phyloP scores from a whole-genome alignment of 35 echinoderm and acorn worm genomes.

The Anneissia japonica region DNA sequence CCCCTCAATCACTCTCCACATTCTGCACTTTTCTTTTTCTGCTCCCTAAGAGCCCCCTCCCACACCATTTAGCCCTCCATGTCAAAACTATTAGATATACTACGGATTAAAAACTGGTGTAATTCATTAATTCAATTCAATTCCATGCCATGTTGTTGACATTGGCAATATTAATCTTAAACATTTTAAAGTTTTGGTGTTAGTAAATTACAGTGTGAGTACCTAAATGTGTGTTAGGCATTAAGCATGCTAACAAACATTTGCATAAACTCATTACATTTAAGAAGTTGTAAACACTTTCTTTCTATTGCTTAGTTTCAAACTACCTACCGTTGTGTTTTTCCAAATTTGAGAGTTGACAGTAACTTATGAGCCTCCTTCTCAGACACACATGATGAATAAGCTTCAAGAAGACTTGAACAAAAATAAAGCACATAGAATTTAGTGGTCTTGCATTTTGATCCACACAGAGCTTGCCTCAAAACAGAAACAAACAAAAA shows the following conservation, averaged over 20 bases:
- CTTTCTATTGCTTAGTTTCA: not conserved
- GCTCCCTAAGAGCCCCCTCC: no score
- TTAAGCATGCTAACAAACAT: not conserved
- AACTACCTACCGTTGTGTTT: conserved; percentile 61
- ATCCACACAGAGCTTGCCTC: no score
- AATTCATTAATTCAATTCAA: no score
- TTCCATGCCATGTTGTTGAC: not conserved
- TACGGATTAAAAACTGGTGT: no score
- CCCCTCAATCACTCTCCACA: no score
- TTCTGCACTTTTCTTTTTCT: no score
- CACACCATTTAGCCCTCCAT: no score
- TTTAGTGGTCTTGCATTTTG: not conserved
- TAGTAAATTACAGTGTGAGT: not conserved
- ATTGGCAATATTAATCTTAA: not conserved
- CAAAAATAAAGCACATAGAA: not conserved
- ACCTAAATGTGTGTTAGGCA: no score
- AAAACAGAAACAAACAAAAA: no score
- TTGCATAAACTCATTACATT: not conserved
- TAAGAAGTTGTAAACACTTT: not conserved
- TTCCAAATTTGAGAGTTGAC: conserved; percentile 73
- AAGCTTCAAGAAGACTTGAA: conserved; percentile 69
- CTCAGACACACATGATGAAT: conserved; percentile 42
- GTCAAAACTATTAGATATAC: no score
- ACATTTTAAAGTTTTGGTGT: not conserved
- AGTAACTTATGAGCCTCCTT: conserved; percentile 67